A percentile compares a stretch with the other conserved stretches of the same genome.
phyloP scores from a whole-genome alignment of 2,113 vertebrate species.

The Oophaga pumilio region DNA sequence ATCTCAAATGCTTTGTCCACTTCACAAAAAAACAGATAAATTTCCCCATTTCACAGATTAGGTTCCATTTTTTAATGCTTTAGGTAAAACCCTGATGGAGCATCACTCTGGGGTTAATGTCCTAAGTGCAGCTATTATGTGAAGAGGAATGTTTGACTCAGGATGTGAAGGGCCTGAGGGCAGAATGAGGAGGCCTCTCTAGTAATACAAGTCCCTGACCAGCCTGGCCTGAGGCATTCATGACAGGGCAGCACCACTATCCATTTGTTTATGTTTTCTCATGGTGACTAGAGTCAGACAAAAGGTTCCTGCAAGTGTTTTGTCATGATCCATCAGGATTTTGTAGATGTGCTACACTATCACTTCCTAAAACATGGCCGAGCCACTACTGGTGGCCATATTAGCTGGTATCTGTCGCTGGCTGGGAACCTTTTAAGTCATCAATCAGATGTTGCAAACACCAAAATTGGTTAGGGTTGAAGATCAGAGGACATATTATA shows the following conservation, averaged over 20 bases:
- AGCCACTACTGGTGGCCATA: slow-evolving; percentile 26
- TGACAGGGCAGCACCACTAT: slow-evolving; percentile 23
- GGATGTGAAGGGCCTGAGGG: slow-evolving; percentile 49
- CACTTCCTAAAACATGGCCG: slow-evolving; percentile 54
- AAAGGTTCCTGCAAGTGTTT: slow-evolving; percentile 44
- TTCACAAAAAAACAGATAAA: slow-evolving; percentile 64
- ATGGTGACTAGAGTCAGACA: slow-evolving; percentile 52
- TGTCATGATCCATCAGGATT: slow-evolving; percentile 58
- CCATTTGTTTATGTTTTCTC: slow-evolving; percentile 56
- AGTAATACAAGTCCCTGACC: slow-evolving; percentile 34
- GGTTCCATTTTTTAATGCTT: slow-evolving; percentile 20
- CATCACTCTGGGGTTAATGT: slow-evolving; percentile 29
- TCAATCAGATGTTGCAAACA: slow-evolving; percentile 35
- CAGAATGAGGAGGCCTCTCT: slow-evolving; percentile 30
- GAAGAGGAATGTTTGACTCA: slow-evolving; percentile 40
- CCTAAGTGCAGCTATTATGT: slow-evolving; percentile 32
- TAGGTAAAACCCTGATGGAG: slow-evolving; percentile 25
- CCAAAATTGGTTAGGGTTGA: slow-evolving; percentile 24
- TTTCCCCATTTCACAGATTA: slow-evolving; percentile 60
- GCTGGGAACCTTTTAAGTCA: slow-evolving; percentile 51
- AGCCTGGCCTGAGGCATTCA: neutral
- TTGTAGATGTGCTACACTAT: slow-evolving; percentile 34
- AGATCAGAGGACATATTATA: slow-evolving; percentile 38
- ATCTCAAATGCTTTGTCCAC: slow-evolving; percentile 3
- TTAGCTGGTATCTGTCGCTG: slow-evolving; percentile 38